A percentile compares a stretch with the other conserved stretches of the same genome.
Evolutionary conservation across 2,888 invertebrate genomes (phyloP).

Genomic region (Agrochola litura): DNA sequence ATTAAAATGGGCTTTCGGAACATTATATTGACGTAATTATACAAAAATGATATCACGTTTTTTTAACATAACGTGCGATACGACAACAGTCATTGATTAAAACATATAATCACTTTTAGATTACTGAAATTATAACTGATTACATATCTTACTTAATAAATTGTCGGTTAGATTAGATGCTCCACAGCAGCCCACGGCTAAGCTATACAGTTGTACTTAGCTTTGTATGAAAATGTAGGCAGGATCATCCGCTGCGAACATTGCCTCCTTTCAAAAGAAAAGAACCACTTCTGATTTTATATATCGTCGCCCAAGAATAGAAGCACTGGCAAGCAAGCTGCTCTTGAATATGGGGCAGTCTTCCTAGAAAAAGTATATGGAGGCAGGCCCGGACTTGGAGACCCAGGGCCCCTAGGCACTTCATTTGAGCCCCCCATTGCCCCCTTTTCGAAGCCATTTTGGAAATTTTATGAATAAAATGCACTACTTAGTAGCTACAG

Average conservation of each 20-base stretch:
- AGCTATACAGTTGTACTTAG: too few relatives aligned
- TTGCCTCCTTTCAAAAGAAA: neutral
- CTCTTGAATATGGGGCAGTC: neutral
- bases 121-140: constrained; percentile 4
- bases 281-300: neutral
- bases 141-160: neutral
- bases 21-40: neutral
- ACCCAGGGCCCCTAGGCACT: too few relatives aligned
- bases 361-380: too few relatives aligned
- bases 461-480: too few relatives aligned
- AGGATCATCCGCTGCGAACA: too few relatives aligned
- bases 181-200: neutral
- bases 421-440: too few relatives aligned
- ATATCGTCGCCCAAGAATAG: neutral
- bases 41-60: neutral
- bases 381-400: too few relatives aligned
- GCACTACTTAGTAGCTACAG: too few relatives aligned
- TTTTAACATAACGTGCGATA: neutral
- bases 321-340: neutral
- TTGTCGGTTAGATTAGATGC: neutral
- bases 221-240: neutral
- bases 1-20: neutral
- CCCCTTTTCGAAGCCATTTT: too few relatives aligned
- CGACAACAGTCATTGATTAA: constrained; percentile 1
- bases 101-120: neutral